Base-by-base conservation (phyloP, 30 jellyfish, hydroid and myxozoan species). In the Aurelia sp. region DNA sequence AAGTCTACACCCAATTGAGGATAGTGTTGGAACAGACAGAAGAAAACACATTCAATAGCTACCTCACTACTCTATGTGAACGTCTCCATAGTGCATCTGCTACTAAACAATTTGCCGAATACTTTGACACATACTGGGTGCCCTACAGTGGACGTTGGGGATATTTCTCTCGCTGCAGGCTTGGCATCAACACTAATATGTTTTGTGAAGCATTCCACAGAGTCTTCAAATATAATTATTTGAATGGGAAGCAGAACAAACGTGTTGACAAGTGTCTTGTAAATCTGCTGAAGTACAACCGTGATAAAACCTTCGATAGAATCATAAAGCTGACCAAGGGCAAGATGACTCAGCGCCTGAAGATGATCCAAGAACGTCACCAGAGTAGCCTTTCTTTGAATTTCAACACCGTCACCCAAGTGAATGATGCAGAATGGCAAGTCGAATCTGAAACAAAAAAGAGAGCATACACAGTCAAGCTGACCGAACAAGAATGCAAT, bases 141-240 rank as follows among this genome's bases (percentile, higher is more conserved):
- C 78, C 78, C 0, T 47, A 78, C 19, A 21, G n/a, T 3, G 35
- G 64, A 5, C 31, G 89, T 3, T 62, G 93, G 93, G 79, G 80
- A 4, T 84, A 68, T 21, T 70, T 18, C 72, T 58, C 30, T 72
- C 80, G 94, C 7, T 57, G 73, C 21, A 82, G 88, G n/a, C 61
- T 70, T 30, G 94, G 94, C 5, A 84, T 71, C 44, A 84, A 84
- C 81, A 73, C 94, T 2, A 84, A 84, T 35, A 84, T 84, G 94
- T 84, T 71, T 20, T 72, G 88, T 59, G 94, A 84, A 41, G 94
- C 94, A 6, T 84, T 84, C 48, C 94, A 84, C 41, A 61, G 80
- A 3, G 94, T 84, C 9, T 84, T 84, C 53, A 84, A 84, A 44
- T 84, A 84, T 20, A 13, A 44, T 19, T 73, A 84, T 61, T 22